Percentiles rank a stretch among this genome's conserved stretches.
These are phyloP conservation scores for Caenorhabditis sinica DNA, from an alignment of 2,888 invertebrate genomes.

Conservation along the genomic window DNA sequence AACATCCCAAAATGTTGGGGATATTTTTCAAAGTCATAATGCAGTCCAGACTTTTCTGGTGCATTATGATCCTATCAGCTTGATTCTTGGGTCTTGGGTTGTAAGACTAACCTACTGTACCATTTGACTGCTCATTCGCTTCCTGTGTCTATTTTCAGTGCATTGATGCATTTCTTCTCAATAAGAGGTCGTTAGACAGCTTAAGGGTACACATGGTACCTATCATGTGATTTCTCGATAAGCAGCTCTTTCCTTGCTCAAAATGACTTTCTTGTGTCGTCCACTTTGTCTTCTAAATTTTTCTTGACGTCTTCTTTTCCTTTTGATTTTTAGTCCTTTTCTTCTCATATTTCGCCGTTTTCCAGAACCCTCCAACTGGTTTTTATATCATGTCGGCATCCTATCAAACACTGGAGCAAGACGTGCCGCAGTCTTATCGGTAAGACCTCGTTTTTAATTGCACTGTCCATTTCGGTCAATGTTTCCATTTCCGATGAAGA, in stretches of 20 bases:
- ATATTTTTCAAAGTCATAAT: too few species aligned
- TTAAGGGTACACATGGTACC: conserved; percentile 1
- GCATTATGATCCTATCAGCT: too few species aligned
- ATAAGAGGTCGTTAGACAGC: not conserved
- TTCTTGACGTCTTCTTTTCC: not conserved
- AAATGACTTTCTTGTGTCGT: too few species aligned
- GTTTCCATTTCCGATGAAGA: not conserved
- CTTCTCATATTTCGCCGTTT: not conserved
- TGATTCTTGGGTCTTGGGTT: too few species aligned
- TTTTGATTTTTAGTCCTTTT: not conserved
- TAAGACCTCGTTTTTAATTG: conserved; percentile 7
- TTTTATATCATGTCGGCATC: conserved; percentile 37
- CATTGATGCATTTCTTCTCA: not conserved
- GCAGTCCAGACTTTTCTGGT: too few species aligned
- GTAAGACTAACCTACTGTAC: not conserved
- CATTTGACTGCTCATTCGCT: not conserved
- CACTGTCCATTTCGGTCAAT: conserved; percentile 5
- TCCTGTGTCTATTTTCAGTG: not conserved
- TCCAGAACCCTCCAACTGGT: not conserved
- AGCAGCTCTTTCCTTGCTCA: not conserved
- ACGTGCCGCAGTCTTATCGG: conserved; percentile 70
- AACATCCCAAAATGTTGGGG: too few species aligned
- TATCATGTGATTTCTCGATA: not conserved
- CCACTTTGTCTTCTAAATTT: not conserved
- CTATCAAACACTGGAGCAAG: conserved; percentile 60